Evolutionary conservation across 2,888 invertebrate species (phyloP).

Genomic region (Hemicrepidius hirtus): DNA sequence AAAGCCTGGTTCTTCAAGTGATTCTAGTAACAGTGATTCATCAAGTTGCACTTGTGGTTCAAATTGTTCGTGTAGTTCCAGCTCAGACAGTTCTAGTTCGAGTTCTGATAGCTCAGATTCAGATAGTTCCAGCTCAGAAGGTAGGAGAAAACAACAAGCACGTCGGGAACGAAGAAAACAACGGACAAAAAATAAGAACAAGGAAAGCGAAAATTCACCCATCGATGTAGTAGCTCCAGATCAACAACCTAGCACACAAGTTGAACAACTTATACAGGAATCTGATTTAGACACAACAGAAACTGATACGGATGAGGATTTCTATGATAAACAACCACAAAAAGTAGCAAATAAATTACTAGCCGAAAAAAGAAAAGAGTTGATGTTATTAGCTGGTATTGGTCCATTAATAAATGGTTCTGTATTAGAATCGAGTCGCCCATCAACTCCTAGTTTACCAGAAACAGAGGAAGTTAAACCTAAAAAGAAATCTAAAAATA

Average conservation of each 20-base stretch:
- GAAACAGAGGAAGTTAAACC: constrained; percentile 74
- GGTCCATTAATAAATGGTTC: constrained; percentile 78
- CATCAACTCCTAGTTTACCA: constrained; percentile 77
- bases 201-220: constrained; percentile 70
- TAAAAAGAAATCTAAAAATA: constrained; percentile 79
- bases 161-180: constrained; percentile 70
- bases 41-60: constrained; percentile 88
- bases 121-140: constrained; percentile 78
- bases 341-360: constrained; percentile 82
- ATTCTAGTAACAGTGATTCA: constrained; percentile 84
- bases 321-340: constrained; percentile 90
- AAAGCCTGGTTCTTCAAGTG: constrained; percentile 81
- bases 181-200: constrained; percentile 67
- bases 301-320: constrained; percentile 91
- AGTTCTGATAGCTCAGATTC: constrained; percentile 74
- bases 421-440: constrained; percentile 78
- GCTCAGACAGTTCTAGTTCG: constrained; percentile 76
- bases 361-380: constrained; percentile 83
- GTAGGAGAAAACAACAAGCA: constrained; percentile 69
- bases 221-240: constrained; percentile 75
- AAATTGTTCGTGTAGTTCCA: constrained; percentile 87
- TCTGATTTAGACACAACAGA: constrained; percentile 90
- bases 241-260: constrained; percentile 69
- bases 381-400: constrained; percentile 78
- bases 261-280: constrained; percentile 82